Evolutionary conservation across 2,888 invertebrate species (phyloP), one percentile per base, ranked within the genome.

Genomic region (Limnephilus rhombicus): DNA sequence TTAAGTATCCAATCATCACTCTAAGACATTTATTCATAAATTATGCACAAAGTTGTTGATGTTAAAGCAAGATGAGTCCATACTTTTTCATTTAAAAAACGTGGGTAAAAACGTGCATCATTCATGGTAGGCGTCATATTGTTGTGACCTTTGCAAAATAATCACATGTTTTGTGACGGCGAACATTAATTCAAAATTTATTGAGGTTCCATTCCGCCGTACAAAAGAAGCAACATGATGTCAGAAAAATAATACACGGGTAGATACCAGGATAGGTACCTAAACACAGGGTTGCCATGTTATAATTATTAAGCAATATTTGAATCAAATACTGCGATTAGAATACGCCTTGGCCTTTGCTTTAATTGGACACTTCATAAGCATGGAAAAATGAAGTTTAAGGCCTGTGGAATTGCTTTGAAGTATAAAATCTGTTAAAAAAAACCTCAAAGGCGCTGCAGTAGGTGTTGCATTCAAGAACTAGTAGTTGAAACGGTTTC

Each of bases 141-240:
- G n/a, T 83, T 83, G 83, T 34, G 34, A 83, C 85, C 34, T 34
- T 83, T 83, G 31, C 85, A 37, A 41, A 83, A 83, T 34, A 83
- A 34, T 83, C 34, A 18, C 15, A 11, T 18, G 18, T 41, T 15
- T 37, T 37, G 85, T 37, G 85, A 41, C 11, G 37, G 37, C 24
- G 3, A 83, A 31, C 37, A 68, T 68, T 68, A 68, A 68, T 68
- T 68, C 68, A n/a, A n/a, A 68, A 68, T 68, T 68, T 68, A 68
- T 68, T 68, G 68, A 68, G 7, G 7, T 24, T 68, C 68, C 24
- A 68, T n/a, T 68, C n/a, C 68, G 24, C n/a, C n/a, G 49, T 7
- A 68, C 7, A 18, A 68, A 68, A 18, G 18, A 68, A 68, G 7
- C 68, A 68, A 68, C 68, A 68, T 68, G 68, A 68, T 68, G n/a